These are phyloP conservation scores for Meganola albula DNA, from an alignment of 2,888 invertebrate species.

Conservation along the genomic window DNA sequence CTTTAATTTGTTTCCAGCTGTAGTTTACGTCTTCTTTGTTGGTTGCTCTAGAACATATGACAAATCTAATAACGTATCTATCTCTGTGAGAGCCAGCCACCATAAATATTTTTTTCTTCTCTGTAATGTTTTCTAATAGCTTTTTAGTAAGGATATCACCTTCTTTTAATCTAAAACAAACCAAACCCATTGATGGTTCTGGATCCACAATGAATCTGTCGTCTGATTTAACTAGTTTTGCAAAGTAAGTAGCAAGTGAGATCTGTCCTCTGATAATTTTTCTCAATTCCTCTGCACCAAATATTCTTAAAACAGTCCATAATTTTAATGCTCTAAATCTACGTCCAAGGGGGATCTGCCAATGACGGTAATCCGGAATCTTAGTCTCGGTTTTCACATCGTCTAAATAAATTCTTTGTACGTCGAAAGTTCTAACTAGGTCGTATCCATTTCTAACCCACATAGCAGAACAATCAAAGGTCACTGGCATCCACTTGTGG, in stretches of 20 bases:
- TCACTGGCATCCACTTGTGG: slow-evolving; percentile 96
- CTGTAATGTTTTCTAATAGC: slow-evolving; percentile 84
- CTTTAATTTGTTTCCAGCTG: slow-evolving; percentile 83
- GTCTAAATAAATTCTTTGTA: slow-evolving; percentile 91
- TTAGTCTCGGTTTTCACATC: slow-evolving; percentile 78
- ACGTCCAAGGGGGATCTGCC: slow-evolving; percentile 92
- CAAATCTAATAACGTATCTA: slow-evolving; percentile 86
- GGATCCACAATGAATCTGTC: slow-evolving; percentile 87
- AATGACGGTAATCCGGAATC: slow-evolving; percentile 83
- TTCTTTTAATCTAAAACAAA: slow-evolving; percentile 92
- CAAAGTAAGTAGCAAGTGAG: slow-evolving; percentile 86
- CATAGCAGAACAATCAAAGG: slow-evolving; percentile 96
- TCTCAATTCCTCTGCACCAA: slow-evolving; percentile 89
- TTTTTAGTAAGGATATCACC: slow-evolving; percentile 83
- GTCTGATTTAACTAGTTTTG: slow-evolving; percentile 82
- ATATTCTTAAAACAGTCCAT: slow-evolving; percentile 93
- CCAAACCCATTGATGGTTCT: slow-evolving; percentile 86
- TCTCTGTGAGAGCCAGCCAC: slow-evolving; percentile 85
- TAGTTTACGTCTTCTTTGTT: slow-evolving; percentile 84
- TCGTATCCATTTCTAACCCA: slow-evolving; percentile 90
- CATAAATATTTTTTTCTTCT: slow-evolving; percentile 87
- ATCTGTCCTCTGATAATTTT: slow-evolving; percentile 86
- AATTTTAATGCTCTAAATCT: slow-evolving; percentile 93
- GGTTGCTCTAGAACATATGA: slow-evolving; percentile 86
- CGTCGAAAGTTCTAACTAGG: slow-evolving; percentile 90